Conservation (phyloP, 1,140 invertebrate genomes). For the Spodoptera litura region DNA sequence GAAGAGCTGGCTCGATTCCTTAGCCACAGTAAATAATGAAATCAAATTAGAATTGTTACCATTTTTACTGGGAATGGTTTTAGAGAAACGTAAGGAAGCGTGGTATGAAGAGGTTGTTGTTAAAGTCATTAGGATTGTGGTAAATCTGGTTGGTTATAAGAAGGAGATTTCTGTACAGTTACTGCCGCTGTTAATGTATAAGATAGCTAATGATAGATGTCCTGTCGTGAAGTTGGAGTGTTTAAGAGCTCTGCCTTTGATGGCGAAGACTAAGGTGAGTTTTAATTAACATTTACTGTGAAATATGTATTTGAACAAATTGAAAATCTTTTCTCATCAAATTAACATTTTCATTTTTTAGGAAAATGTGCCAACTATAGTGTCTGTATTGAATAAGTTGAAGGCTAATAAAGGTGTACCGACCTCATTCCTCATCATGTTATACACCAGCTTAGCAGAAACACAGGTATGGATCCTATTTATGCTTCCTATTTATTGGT, state of each 20-base stretch:
- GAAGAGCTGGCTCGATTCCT: constrained; percentile 64
- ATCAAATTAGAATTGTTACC: constrained; percentile 68
- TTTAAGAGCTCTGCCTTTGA: constrained; percentile 72
- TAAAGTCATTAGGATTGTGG: constrained; percentile 60
- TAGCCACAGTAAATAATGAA: constrained; percentile 57
- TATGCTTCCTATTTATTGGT: not conserved
- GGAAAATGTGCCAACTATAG: constrained; percentile 76
- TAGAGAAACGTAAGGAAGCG: constrained; percentile 59
- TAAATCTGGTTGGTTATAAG: constrained; percentile 62
- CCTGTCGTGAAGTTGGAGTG: constrained; percentile 73
- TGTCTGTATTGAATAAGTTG: constrained; percentile 72
- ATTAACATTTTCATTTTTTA: constrained; percentile 48
- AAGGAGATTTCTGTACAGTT: constrained; percentile 73
- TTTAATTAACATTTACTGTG: constrained; percentile 16
- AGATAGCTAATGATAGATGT: constrained; percentile 65
- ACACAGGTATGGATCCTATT: constrained; percentile 71
- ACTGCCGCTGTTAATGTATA: constrained; percentile 74
- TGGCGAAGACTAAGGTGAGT: constrained; percentile 76
- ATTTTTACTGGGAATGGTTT: constrained; percentile 70
- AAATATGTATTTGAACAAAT: too few species aligned
- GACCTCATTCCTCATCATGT: constrained; percentile 68
- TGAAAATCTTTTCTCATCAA: too few species aligned
- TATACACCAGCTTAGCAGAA: constrained; percentile 74
- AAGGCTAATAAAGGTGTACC: constrained; percentile 72
- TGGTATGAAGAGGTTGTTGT: constrained; percentile 63